Evolutionary conservation across 1,140 invertebrate species (phyloP).

Genomic region (Drosophila mayri): DNA sequence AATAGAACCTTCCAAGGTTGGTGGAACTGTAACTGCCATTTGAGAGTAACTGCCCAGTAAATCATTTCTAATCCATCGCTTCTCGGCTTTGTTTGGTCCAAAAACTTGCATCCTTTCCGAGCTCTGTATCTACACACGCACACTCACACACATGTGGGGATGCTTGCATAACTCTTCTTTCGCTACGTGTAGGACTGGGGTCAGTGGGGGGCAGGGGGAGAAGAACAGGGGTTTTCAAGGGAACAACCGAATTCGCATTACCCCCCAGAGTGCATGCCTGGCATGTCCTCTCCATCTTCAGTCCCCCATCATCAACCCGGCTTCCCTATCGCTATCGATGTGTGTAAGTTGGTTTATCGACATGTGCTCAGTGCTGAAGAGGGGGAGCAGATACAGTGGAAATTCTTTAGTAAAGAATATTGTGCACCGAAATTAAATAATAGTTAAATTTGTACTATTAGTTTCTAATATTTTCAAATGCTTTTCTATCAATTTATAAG

Average conservation of each 20-base stretch:
- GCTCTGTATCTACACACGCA: constrained; percentile 42
- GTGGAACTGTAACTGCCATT: constrained; percentile 4
- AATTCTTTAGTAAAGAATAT: constrained; percentile 5
- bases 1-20: not conserved
- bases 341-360: constrained; percentile 62
- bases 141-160: constrained; percentile 42
- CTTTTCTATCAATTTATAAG: not conserved
- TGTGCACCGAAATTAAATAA: not conserved
- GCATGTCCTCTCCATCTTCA: constrained; percentile 26
- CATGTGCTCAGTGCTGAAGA: constrained; percentile 33
- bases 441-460: not conserved
- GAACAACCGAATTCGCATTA: constrained; percentile 37
- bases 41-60: constrained; percentile 36
- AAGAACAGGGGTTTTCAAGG: not conserved
- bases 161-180: constrained; percentile 76
- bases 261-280: constrained; percentile 54
- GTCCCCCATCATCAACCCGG: constrained; percentile 3
- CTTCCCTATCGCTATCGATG: constrained; percentile 48
- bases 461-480: not conserved
- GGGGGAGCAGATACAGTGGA: constrained; percentile 10
- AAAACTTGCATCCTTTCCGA: constrained; percentile 28
- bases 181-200: constrained; percentile 41
- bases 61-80: constrained; percentile 77
- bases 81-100: constrained; percentile 42
- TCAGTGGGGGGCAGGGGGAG: not conserved